These are phyloP conservation scores for Eupsilia transversa DNA, from an alignment of 2,888 invertebrate species.

Conservation along the genomic window DNA sequence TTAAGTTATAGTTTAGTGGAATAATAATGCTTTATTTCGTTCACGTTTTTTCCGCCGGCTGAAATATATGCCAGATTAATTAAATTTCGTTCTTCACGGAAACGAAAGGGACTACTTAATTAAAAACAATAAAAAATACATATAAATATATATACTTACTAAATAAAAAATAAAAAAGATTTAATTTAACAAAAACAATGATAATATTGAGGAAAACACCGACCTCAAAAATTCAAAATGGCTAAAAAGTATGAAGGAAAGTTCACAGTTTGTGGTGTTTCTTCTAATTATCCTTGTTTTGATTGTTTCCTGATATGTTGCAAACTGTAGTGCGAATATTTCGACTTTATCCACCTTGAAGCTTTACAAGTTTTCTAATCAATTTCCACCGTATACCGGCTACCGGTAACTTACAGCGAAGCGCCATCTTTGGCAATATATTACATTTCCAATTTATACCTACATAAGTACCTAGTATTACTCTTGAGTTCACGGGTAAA, in stretches of 20 bases:
- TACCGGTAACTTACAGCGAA: conserved; percentile 8
- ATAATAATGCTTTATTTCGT: neutral
- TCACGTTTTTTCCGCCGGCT: neutral
- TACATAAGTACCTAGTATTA: too few species aligned
- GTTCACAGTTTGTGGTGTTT: neutral
- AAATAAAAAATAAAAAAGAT: too few species aligned
- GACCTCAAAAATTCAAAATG: neutral
- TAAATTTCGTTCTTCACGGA: neutral
- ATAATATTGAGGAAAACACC: conserved; percentile 2
- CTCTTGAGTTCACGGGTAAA: neutral
- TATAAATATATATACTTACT: too few species aligned
- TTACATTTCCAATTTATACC: conserved; percentile 1
- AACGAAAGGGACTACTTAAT: too few species aligned
- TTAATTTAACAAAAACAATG: conserved; percentile 26
- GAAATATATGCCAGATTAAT: neutral
- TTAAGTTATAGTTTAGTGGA: too few species aligned
- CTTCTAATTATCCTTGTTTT: conserved; percentile 1
- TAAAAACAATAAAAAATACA: too few species aligned
- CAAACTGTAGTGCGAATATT: conserved; percentile 2
- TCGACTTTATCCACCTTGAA: conserved; percentile 4
- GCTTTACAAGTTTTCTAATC: neutral
- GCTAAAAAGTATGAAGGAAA: neutral
- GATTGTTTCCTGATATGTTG: neutral
- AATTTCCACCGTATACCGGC: neutral
- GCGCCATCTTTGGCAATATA: conserved; percentile 4